These are phyloP conservation scores for Drosophila pandora DNA, from an alignment of 1,140 invertebrate genomes.

Conservation along the genomic window DNA sequence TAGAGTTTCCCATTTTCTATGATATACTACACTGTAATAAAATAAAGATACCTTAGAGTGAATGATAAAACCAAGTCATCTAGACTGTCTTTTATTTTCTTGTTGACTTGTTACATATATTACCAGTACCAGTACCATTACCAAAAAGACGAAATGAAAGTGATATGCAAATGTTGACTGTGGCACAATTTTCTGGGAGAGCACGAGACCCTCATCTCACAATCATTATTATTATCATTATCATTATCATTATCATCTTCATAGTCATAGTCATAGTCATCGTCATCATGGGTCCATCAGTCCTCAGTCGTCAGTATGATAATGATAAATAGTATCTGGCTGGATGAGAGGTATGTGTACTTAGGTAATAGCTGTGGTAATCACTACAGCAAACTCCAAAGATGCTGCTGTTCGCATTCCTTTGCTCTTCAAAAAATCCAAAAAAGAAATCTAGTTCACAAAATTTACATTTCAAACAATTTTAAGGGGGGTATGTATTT, in stretches of 20 bases:
- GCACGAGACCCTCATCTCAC: constrained; percentile 54
- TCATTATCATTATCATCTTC: constrained; percentile 5
- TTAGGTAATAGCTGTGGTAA: constrained; percentile 44
- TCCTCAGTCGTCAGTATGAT: not conserved
- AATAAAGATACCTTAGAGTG: no score
- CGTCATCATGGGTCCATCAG: no score
- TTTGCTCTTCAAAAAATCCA: not conserved
- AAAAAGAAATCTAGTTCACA: constrained; percentile 24
- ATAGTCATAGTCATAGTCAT: no score
- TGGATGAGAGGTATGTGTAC: constrained; percentile 15
- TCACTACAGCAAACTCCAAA: constrained; percentile 25
- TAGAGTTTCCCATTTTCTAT: no score
- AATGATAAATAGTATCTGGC: not conserved
- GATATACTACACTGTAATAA: no score
- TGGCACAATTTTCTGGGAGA: constrained; percentile 36
- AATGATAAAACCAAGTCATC: not conserved
- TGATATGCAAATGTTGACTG: constrained; percentile 74
- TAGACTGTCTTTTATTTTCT: constrained; percentile 12
- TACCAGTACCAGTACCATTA: constrained; percentile 32
- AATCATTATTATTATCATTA: constrained; percentile 6
- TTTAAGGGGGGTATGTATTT: not conserved
- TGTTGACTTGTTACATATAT: constrained; percentile 47
- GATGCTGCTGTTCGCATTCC: constrained; percentile 19
- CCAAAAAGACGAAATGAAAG: constrained; percentile 55
- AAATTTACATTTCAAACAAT: not conserved